A percentile compares a stretch with the other conserved stretches of the same genome.
Conservation (phyloP, 2,797 vertebrate genomes). For the Tauraco hartlaubi region DNA sequence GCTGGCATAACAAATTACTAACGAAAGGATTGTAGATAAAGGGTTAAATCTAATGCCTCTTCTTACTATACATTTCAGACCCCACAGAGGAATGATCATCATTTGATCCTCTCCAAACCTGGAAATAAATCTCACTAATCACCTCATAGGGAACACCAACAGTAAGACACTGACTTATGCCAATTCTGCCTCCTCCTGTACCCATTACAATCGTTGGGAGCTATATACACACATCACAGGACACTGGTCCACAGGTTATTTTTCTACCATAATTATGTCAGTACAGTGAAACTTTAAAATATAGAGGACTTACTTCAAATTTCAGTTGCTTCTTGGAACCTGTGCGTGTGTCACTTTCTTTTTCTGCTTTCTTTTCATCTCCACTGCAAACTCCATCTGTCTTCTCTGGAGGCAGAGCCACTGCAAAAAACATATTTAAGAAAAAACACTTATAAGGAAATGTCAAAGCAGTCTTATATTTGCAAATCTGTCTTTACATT, state of each 20-base stretch:
- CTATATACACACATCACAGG: not conserved
- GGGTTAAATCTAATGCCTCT: not conserved
- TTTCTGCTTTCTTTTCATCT: constrained; percentile 92
- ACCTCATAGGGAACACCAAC: not conserved
- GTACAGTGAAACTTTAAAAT: constrained; percentile 17
- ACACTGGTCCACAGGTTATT: constrained; percentile 23
- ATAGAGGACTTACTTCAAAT: constrained; percentile 91
- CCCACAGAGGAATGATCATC: not conserved
- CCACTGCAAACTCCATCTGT: constrained; percentile 85
- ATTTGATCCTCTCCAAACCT: not conserved
- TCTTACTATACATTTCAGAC: not conserved
- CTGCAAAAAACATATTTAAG: constrained; percentile 76
- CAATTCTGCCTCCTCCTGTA: not conserved
- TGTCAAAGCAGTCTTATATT: constrained; percentile 56
- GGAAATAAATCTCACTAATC: not conserved
- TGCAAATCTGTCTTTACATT: constrained; percentile 58
- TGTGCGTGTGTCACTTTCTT: constrained; percentile 81
- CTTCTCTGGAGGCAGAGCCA: constrained; percentile 97
- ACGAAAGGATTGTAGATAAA: not conserved
- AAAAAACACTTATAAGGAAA: constrained; percentile 26
- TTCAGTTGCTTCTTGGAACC: constrained; percentile 94
- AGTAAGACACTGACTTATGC: not conserved
- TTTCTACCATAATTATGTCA: constrained; percentile 39
- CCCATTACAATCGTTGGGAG: not conserved
- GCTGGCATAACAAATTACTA: not conserved